Evolutionary conservation across 37 sponge, comb jelly and placozoan genomes (phyloP).

Genomic region (Halisarca cf. caerulea): DNA sequence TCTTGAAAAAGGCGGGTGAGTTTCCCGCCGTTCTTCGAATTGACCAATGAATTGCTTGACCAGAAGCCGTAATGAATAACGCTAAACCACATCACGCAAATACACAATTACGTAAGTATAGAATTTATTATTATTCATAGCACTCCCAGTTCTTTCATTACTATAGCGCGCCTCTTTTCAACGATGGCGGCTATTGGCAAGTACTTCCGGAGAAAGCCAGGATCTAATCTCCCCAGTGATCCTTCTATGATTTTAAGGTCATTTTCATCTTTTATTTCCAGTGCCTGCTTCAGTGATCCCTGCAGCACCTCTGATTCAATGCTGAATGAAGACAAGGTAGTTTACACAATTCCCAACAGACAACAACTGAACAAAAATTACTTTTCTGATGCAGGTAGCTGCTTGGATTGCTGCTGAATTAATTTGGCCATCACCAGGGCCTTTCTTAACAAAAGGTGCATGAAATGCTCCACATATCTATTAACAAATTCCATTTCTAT

Average conservation of each 20-base stretch:
- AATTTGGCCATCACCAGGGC: conserved; percentile 68
- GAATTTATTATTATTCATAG: not conserved
- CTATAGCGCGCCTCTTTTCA: not conserved
- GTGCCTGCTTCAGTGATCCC: not conserved
- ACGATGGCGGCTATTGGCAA: not conserved
- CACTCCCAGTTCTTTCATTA: not conserved
- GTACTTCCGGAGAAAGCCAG: conserved; percentile 1
- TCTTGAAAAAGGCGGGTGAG: no score
- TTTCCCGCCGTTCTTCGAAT: no score
- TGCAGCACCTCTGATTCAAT: not conserved
- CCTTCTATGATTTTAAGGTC: not conserved
- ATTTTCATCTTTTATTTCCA: not conserved
- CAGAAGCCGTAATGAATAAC: no score
- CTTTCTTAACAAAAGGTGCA: conserved; percentile 53
- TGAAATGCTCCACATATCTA: conserved; percentile 53
- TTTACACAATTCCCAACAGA: no score
- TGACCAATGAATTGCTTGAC: no score
- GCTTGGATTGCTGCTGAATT: conserved; percentile 28
- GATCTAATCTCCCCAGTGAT: not conserved
- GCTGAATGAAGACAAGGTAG: not conserved
- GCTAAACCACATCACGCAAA: no score
- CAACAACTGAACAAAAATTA: no score
- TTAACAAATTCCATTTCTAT: conserved; percentile 21
- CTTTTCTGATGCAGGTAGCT: no score
- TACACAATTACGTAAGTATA: no score